Base-by-base conservation (phyloP, 2,888 invertebrate species). In the Junonia oenone region DNA sequence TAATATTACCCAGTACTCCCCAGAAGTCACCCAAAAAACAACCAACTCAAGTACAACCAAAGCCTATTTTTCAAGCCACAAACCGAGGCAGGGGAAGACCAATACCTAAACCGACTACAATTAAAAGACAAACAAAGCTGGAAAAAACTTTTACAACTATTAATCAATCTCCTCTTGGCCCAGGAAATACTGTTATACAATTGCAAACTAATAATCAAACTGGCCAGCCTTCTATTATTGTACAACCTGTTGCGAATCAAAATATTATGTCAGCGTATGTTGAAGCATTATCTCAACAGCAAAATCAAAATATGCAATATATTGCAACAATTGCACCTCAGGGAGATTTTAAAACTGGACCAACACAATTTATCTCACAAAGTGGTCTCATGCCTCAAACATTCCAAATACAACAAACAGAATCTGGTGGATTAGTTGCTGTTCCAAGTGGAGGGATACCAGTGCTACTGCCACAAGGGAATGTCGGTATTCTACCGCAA, bases 261-360 rank as follows among this genome's bases (percentile, higher is more conserved):
- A 92, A 91, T 52, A 87, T 93, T 35, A 91, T 93, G 88, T 93
- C 93, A 1, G 84, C 84, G 13, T 94, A 94, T 76, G 93, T 94
- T 2, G 94, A 94, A 70, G 91, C 93, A 0, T 88, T 94, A 63
- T 94, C 94, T 48, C 94, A 94, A 68, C 93, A 93, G 64, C 92
- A 93, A 54, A 92, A 92, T 56, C 94, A 94, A 73, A 94, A 94
- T 72, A 89, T 95, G 78, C 96, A 96, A 69, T 96, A 95, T 68
- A 93, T 96, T 45, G 93, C 95, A 8, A 93, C 95, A 0, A 92
- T 94, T 58, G 91, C 92, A 0, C 93, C 93, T 5, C 93, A 93
- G 73, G 87, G 87, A 51, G 92, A 92, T 45, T 92, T 82, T 46
- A 92, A 92, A 65, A 82, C 89, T 1, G 82, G 84, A 14, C 89